These are phyloP conservation scores for Lepus europaeus DNA, from an alignment of 2,113 vertebrate genomes.

Conservation along the genomic window DNA sequence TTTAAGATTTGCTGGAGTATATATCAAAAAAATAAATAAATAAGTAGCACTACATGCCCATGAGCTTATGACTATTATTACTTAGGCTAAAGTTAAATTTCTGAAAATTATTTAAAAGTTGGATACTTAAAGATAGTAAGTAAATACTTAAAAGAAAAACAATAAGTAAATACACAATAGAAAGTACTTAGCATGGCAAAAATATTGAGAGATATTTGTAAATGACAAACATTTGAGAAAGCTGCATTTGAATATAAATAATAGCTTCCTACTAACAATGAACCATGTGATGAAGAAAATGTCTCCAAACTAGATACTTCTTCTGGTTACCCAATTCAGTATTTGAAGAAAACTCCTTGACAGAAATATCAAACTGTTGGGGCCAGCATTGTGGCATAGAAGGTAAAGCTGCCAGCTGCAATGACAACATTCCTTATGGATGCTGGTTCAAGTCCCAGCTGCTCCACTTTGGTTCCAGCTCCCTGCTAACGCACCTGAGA, in stretches of 20 bases:
- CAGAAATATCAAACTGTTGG: conserved; percentile 21
- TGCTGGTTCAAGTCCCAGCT: no score
- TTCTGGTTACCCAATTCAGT: background rate
- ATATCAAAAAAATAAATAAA: conserved; percentile 27
- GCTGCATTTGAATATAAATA: conserved; percentile 22
- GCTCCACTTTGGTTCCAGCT: no score
- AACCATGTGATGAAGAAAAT: background rate
- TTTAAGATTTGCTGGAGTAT: conserved; percentile 33
- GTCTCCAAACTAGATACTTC: background rate
- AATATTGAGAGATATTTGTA: conserved; percentile 4
- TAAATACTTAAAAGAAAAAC: background rate
- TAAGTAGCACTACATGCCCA: background rate
- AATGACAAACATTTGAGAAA: conserved; percentile 47
- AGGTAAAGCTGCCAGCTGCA: no score
- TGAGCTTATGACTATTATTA: background rate
- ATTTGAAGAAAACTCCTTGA: conserved; percentile 24
- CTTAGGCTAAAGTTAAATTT: conserved; percentile 20
- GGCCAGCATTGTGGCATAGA: no score
- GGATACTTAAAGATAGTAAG: background rate
- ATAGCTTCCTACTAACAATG: conserved; percentile 9
- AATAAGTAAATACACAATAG: background rate
- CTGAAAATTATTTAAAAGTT: background rate
- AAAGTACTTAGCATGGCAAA: background rate
- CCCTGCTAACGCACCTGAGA: no score
- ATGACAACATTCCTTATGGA: no score